These are phyloP conservation scores for Nesometra sesokonis DNA, from an alignment of 35 echinoderm and acorn worm genomes.

Conservation along the genomic window DNA sequence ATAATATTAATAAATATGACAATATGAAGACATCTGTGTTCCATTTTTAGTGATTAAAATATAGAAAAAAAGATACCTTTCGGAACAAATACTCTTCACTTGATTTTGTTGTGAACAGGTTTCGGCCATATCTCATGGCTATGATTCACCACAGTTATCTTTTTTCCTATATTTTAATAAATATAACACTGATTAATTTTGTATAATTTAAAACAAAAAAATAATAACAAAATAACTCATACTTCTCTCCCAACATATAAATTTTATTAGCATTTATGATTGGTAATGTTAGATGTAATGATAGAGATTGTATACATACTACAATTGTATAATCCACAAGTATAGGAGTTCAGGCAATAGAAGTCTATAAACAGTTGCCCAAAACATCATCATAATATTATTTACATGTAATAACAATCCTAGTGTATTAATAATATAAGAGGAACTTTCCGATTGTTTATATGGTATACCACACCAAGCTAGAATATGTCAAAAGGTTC, in stretches of 20 bases:
- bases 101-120: too few species aligned
- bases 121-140: too few species aligned
- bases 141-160: too few species aligned
- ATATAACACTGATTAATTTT: too few species aligned
- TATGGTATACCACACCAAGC: neutral
- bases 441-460: neutral
- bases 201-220: neutral
- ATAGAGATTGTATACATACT: neutral
- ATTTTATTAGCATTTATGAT: conserved; percentile 1
- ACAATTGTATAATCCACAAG: neutral
- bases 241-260: neutral
- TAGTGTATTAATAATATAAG: neutral
- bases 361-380: neutral
- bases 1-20: too few species aligned
- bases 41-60: too few species aligned
- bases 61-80: too few species aligned
- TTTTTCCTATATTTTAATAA: too few species aligned
- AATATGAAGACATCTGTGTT: too few species aligned
- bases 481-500: neutral
- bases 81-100: too few species aligned
- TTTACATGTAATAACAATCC: neutral
- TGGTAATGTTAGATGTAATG: neutral
- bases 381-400: neutral
- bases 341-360: neutral
- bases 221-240: neutral